Conservation (phyloP, 2,888 invertebrate species). For the Drosophila quasianomalipes region DNA sequence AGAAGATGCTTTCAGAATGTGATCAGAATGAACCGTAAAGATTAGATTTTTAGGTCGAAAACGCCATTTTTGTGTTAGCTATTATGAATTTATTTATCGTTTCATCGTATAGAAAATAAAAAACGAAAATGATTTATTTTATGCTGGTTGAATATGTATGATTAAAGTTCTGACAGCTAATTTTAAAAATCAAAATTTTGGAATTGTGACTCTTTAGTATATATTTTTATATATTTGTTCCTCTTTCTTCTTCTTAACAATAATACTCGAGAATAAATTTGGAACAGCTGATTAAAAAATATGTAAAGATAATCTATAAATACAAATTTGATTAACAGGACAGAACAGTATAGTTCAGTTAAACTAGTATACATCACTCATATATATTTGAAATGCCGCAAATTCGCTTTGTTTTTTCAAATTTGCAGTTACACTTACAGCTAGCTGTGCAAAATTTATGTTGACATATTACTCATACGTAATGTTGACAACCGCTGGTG, state of each 20-base stretch:
- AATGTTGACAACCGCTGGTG: constrained; percentile 21
- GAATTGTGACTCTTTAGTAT: too few relatives aligned
- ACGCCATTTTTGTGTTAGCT: not conserved
- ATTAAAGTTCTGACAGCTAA: too few relatives aligned
- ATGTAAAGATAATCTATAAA: not conserved
- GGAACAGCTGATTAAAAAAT: not conserved
- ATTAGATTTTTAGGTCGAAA: not conserved
- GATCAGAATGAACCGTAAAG: not conserved
- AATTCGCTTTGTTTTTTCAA: constrained; percentile 2
- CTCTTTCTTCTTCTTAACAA: not conserved
- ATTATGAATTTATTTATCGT: not conserved
- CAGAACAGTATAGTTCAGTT: not conserved
- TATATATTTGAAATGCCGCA: not conserved
- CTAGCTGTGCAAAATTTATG: constrained; percentile 12
- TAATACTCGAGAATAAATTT: not conserved
- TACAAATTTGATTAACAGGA: not conserved
- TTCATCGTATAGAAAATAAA: not conserved
- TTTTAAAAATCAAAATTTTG: too few relatives aligned
- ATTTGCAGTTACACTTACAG: constrained; percentile 26
- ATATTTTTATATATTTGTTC: not conserved
- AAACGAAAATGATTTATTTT: too few relatives aligned
- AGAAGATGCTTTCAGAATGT: not conserved
- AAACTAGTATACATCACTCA: not conserved
- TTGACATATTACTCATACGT: constrained; percentile 59
- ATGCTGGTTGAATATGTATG: too few relatives aligned